Base-by-base conservation (phyloP, 2,113 vertebrate species). In the Nesospiza acunhae region DNA sequence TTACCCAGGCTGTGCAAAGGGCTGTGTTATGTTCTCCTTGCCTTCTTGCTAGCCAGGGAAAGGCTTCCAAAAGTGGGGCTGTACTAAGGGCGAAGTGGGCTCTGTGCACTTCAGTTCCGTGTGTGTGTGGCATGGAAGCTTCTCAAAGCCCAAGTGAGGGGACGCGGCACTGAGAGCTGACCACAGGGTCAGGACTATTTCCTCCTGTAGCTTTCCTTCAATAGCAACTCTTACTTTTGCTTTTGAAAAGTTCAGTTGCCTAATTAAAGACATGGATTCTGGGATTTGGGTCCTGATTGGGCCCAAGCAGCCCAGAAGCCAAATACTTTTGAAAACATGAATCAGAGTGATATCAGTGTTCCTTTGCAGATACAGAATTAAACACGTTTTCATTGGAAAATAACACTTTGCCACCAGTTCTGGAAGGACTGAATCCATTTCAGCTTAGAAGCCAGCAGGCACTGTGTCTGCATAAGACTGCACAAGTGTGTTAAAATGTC, bases 71-170 rank as follows among this genome's bases (percentile, higher is more conserved):
- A 64, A 37, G 35, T 37, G 31, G 5, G 37, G 44, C 15, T 69
- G 6, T 24, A 17, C 8, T 42, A 33, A 42, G 17, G 15, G 31
- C 5, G 8, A 55, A 60, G 15, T 20, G 46, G 22, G 24, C 26
- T 16, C 15, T 44, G 13, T 49, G n/a, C 11, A 37, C 17, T 70
- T 90, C 24, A 39, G 0, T 62, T 56, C 31, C 3, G 2, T 49
- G 19, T 15, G 12, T 0, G 18, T 2, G 3, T 37, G 31, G 37
- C 9, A 6, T 13, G 7, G 62, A 70, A 59, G 13, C 7, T 73
- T 59, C 52, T 84, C 56, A 86, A 46, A 78, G 30, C 7, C 9
- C 39, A 33, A 3, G 8, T 42, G 23, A 76, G 35, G 3, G 26
- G 17, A 41, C 11, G 23, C 53, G 30, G 42, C 33, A 55, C 18